Evolutionary conservation across 2,888 invertebrate genomes (phyloP).

Genomic region (Diarsia dahlii): DNA sequence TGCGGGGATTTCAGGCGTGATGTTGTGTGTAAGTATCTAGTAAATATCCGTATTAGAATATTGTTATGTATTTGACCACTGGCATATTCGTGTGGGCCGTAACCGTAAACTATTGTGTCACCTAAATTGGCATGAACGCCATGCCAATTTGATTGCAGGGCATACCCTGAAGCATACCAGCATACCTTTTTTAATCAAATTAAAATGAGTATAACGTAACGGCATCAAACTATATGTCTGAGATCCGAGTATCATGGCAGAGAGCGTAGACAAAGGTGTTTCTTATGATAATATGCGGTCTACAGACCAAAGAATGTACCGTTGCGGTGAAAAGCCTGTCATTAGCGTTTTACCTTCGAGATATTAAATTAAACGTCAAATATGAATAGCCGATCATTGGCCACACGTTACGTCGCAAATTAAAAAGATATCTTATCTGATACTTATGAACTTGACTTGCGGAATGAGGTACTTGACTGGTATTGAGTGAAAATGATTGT

Average conservation of each 20-base stretch:
- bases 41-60: background rate
- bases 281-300: constrained; percentile 50
- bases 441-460: constrained; percentile 59
- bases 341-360: constrained; percentile 61
- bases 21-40: background rate
- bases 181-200: background rate
- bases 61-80: background rate
- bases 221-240: constrained; percentile 47
- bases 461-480: constrained; percentile 33
- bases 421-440: constrained; percentile 56
- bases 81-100: constrained; percentile 4
- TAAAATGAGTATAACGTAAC: constrained; percentile 32
- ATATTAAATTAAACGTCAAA: constrained; percentile 65
- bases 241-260: constrained; percentile 6
- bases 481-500: constrained; percentile 57
- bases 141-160: constrained; percentile 2
- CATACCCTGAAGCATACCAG: background rate
- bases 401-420: constrained; percentile 45
- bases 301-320: constrained; percentile 65
- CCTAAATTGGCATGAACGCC: background rate
- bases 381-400: constrained; percentile 57
- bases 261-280: constrained; percentile 43
- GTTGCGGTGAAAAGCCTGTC: constrained; percentile 66
- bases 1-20: background rate
- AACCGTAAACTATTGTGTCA: constrained; percentile 9